Conservation (phyloP, 2,888 invertebrate genomes). For the Eupsilia transversa region DNA sequence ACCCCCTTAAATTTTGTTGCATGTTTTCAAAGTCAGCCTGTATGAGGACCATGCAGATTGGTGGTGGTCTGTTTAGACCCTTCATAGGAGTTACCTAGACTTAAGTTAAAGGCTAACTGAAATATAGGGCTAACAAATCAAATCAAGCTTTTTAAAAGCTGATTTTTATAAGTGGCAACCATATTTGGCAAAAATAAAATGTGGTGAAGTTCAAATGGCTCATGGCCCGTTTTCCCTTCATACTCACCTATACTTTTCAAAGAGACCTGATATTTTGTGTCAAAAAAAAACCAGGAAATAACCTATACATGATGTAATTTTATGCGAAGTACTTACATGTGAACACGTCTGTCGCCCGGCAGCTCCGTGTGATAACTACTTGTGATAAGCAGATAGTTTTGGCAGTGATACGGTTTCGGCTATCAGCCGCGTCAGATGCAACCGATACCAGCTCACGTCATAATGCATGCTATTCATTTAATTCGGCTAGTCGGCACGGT, state of each 20-base stretch:
- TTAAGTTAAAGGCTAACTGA: neutral
- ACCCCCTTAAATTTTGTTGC: too few species aligned
- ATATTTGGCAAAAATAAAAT: neutral
- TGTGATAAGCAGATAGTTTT: constrained; percentile 34
- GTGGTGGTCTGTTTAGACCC: neutral
- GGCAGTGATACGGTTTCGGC: constrained; percentile 37
- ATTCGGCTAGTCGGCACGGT: too few species aligned
- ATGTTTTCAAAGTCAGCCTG: too few species aligned
- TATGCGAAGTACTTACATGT: constrained; percentile 44
- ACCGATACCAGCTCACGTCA: too few species aligned
- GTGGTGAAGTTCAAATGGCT: neutral
- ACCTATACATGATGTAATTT: neutral
- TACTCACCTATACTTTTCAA: too few species aligned
- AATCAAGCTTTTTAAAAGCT: neutral
- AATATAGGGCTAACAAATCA: neutral
- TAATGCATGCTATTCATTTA: too few species aligned
- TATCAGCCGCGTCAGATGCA: constrained; percentile 14
- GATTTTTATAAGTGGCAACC: too few species aligned
- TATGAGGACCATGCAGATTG: neutral
- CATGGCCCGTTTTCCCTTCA: too few species aligned
- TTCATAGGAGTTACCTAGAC: neutral
- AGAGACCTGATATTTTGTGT: too few species aligned
- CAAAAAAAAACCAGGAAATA: neutral
- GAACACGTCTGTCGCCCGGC: constrained; percentile 42
- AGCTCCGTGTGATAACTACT: constrained; percentile 32